These are phyloP conservation scores for Sminthurides bifidus DNA, from an alignment of 1,140 invertebrate genomes.

Conservation along the genomic window DNA sequence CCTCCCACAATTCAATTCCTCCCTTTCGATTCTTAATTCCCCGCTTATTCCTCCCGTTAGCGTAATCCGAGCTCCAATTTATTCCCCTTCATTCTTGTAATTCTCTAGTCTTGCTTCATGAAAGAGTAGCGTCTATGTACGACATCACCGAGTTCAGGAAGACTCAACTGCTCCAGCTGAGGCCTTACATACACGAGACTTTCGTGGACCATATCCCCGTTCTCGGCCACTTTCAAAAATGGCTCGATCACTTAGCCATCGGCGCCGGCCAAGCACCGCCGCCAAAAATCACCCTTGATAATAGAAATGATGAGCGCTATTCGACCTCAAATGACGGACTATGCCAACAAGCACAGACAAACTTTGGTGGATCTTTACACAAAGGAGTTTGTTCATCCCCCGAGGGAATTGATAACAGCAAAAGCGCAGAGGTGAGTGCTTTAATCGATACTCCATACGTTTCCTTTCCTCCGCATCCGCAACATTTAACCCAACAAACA, in stretches of 20 bases:
- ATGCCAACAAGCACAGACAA: constrained; percentile 6
- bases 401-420: constrained; percentile 7
- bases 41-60: background rate
- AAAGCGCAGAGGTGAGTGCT: constrained; percentile 20
- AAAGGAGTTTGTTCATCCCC: constrained; percentile 15
- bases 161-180: constrained; percentile 48
- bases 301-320: constrained; percentile 46
- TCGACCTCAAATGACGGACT: constrained; percentile 13
- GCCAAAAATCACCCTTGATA: constrained; percentile 37
- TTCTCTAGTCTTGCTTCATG: background rate
- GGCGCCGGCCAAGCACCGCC: constrained; percentile 28
- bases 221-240: constrained; percentile 57
- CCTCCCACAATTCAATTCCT: background rate
- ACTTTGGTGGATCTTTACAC: constrained; percentile 11
- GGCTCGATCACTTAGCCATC: constrained; percentile 45
- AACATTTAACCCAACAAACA: background rate
- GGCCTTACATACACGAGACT: constrained; percentile 48
- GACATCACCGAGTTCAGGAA: constrained; percentile 54
- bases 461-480: background rate
- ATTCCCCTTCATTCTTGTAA: background rate
- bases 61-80: background rate
- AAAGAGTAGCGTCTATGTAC: constrained; percentile 39
- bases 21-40: background rate
- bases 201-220: constrained; percentile 63
- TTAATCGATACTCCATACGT: background rate